Base-by-base conservation (phyloP, 2,888 invertebrate species). In the Heteromurus nitidus region DNA sequence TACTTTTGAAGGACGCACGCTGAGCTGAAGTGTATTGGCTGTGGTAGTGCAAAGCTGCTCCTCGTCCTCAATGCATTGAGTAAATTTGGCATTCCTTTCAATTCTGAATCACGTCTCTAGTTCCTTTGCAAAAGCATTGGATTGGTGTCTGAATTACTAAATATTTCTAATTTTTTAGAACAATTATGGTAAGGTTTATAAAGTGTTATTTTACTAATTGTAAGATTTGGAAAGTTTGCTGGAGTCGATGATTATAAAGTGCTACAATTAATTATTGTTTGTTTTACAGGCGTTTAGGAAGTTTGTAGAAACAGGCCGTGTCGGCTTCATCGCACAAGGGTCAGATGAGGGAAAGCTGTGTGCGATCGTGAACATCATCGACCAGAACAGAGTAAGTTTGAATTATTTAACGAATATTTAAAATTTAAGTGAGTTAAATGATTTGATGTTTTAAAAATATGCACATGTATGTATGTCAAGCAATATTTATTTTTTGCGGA, bases 251-350 rank as follows among this genome's bases (percentile, higher is more conserved):
- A 3, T 50, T n/a, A 36, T 13, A 13, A 36, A 36, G 20, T 20
- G 5, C 18, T 3, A 20, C 16, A 50, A 11, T 5, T 26, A 5
- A 26, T 50, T 50, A 36, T 50, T 74, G 16, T 62, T 64, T 53
- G 9, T 64, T 50, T 65, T 75, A 3, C 24, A 94, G 96, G 94
- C 95, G 89, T 96, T 96, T 92, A 92, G 94, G 89, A 93, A 96
- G 90, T 97, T 95, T 91, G 99, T 99, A 87, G 96, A 99, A 91
- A 94, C 98, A 86, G 99, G 99, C 91, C 96, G 99, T 88, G 95
- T 99, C 88, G 99, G 97, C 91, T 95, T 95, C 90, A 94, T 99
- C 88, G 94, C 96, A 82, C 94, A 96, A 89, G 99, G 99, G 72
- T 92, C 93, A 80, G 91, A 96, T 88, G 94, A 94, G 90, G 98